These are phyloP conservation scores for Xiphorhynchus elegans DNA, from an alignment of 2,113 vertebrate species.

Conservation along the genomic window DNA sequence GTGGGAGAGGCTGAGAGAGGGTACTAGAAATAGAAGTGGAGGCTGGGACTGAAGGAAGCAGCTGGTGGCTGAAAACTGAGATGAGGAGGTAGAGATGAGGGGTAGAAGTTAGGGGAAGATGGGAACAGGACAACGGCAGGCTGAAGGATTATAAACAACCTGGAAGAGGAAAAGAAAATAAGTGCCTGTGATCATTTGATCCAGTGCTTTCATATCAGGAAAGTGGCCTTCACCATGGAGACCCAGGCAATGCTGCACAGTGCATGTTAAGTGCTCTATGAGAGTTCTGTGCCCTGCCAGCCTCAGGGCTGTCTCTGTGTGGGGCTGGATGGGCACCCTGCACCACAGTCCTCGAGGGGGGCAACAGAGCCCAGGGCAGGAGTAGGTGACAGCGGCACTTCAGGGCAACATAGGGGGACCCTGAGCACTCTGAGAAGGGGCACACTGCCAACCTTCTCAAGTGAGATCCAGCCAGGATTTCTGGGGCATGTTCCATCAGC, in stretches of 20 bases:
- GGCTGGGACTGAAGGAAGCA: background rate
- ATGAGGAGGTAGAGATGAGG: background rate
- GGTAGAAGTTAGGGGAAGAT: background rate
- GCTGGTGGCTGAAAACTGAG: slow-evolving; percentile 18
- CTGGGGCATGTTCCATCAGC: background rate
- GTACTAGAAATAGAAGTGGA: background rate
- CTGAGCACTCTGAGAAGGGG: background rate
- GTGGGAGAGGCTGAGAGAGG: background rate
- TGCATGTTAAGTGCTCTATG: fast-evolving
- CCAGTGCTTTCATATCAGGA: background rate
- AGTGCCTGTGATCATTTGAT: background rate
- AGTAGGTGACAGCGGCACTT: fast-evolving
- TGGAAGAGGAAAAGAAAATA: background rate
- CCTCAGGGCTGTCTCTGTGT: fast-evolving
- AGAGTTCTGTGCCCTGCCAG: background rate
- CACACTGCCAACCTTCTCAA: background rate
- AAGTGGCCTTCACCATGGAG: fast-evolving
- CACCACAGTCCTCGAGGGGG: background rate
- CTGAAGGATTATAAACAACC: background rate
- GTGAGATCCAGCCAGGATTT: background rate
- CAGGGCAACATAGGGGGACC: background rate
- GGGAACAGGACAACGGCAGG: background rate
- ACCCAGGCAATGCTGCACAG: background rate
- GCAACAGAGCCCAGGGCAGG: background rate
- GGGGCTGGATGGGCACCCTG: background rate